phyloP scores from a whole-genome alignment of 2,113 vertebrate species.

The Chionodraco myersi region DNA sequence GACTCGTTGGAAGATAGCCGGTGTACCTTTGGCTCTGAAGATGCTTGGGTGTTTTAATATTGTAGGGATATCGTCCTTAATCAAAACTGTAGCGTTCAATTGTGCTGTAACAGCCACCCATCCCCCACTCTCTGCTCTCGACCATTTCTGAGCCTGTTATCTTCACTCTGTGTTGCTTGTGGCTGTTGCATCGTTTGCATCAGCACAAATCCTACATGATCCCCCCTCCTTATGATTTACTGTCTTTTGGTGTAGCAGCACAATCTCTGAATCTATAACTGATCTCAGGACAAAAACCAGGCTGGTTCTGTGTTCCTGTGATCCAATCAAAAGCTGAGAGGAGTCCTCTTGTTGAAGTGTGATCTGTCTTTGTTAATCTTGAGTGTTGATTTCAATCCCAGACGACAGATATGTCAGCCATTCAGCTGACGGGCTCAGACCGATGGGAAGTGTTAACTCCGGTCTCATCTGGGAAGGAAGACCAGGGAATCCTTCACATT shows the following conservation, averaged over 20 bases:
- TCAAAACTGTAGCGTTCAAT: conserved; percentile 63
- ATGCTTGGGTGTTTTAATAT: conserved; percentile 9
- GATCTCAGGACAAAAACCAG: conserved; percentile 9
- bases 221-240: background rate
- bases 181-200: conserved; percentile 30
- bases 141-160: conserved; percentile 57
- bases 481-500: conserved; percentile 95
- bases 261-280: background rate
- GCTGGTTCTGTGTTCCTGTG: background rate
- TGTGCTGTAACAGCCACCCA: conserved; percentile 67
- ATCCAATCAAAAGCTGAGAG: conserved; percentile 14
- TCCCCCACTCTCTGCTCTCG: conserved; percentile 71
- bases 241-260: background rate
- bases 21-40: conserved; percentile 40
- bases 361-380: conserved; percentile 33
- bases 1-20: conserved; percentile 70
- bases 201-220: conserved; percentile 12
- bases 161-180: conserved; percentile 26
- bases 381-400: conserved; percentile 71
- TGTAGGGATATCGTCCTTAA: conserved; percentile 39
- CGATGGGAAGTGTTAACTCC: conserved; percentile 98
- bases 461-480: conserved; percentile 91
- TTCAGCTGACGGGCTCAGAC: conserved; percentile 94
- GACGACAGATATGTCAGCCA: conserved; percentile 94
- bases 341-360: background rate